phyloP scores from a whole-genome alignment of 2,888 invertebrate species.

The Phaedon cochleariae region DNA sequence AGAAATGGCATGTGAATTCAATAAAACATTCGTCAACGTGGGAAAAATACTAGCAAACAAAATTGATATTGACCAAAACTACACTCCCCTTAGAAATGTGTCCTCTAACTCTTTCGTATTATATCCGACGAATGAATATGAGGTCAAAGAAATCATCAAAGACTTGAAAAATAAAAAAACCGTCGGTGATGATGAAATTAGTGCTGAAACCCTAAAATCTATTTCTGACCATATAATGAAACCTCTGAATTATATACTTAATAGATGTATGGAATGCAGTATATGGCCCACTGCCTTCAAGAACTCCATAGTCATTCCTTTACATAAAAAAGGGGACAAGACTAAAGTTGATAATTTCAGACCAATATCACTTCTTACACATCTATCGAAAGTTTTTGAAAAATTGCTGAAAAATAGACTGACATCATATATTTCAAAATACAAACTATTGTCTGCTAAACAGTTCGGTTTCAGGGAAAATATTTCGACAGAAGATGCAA shows the following conservation, averaged over 20 bases:
- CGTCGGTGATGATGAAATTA: background rate
- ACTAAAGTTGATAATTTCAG: background rate
- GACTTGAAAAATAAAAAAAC: background rate
- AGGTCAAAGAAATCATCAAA: background rate
- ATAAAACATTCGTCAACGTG: background rate
- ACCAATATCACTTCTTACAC: background rate
- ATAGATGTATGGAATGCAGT: background rate
- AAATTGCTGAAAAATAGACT: background rate
- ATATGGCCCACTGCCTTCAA: background rate
- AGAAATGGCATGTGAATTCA: background rate
- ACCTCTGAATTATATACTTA: background rate
- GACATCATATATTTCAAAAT: background rate
- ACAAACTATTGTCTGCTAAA: background rate
- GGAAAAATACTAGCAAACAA: background rate
- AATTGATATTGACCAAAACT: background rate
- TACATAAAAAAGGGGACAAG: background rate
- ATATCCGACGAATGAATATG: background rate
- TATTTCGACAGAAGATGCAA: background rate
- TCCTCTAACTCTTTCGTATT: background rate
- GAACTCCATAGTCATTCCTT: background rate
- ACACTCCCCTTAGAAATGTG: background rate
- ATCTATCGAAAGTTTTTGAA: background rate
- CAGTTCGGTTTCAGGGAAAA: background rate
- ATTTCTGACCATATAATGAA: background rate
- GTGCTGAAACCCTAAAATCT: too few species aligned